These are phyloP conservation scores for Engystomops pustulosus DNA, from an alignment of 2,113 vertebrate genomes.

Conservation along the genomic window DNA sequence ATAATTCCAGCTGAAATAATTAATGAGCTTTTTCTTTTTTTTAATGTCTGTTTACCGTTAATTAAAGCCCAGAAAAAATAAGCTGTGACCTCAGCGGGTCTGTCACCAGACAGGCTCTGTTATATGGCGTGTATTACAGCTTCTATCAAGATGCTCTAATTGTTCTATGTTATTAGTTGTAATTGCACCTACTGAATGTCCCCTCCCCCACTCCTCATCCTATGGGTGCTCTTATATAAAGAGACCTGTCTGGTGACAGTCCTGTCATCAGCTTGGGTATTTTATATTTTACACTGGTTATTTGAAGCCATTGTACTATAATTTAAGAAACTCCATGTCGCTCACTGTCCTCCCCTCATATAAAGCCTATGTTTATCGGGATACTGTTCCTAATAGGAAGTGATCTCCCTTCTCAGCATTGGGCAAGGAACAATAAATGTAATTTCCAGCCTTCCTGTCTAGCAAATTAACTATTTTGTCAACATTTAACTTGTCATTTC, in stretches of 20 bases:
- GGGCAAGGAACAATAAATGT: background rate
- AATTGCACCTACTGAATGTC: background rate
- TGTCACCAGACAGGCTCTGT: background rate
- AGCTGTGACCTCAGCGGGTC: background rate
- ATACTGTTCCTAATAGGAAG: slow-evolving; percentile 28
- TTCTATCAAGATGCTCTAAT: background rate
- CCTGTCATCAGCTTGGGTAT: background rate
- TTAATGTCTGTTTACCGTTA: slow-evolving; percentile 9
- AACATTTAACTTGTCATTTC: background rate
- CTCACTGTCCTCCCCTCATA: background rate
- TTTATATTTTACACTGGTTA: background rate
- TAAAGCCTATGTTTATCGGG: background rate
- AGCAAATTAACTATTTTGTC: background rate
- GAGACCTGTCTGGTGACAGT: background rate
- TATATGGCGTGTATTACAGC: background rate
- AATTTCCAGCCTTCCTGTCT: background rate
- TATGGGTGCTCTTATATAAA: background rate
- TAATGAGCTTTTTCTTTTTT: background rate
- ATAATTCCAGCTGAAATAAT: slow-evolving; percentile 23
- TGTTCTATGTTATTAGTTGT: background rate
- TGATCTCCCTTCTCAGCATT: background rate
- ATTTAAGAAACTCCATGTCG: background rate
- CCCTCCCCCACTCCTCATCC: background rate
- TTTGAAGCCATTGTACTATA: background rate
- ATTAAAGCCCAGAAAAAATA: slow-evolving; percentile 18